Percentiles rank a stretch among this genome's conserved stretches.
Conservation (phyloP, 1,140 invertebrate genomes). For the Zaprionus ghesquierei region DNA sequence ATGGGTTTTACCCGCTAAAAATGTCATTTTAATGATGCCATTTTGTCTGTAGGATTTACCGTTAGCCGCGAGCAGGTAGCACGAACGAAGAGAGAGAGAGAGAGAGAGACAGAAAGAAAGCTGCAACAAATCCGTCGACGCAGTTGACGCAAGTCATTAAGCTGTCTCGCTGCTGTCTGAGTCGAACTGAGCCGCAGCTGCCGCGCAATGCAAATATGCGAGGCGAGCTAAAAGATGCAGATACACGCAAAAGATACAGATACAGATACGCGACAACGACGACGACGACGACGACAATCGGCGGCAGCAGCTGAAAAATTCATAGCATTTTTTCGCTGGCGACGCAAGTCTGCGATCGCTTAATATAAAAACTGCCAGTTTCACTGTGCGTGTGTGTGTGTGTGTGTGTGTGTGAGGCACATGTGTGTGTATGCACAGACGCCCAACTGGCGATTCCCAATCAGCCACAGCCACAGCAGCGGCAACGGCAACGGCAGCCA, state of each 20-base stretch:
- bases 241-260: constrained; percentile 14
- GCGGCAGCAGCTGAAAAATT: constrained; percentile 52
- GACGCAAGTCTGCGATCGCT: constrained; percentile 70
- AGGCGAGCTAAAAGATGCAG: not conserved
- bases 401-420: constrained; percentile 33
- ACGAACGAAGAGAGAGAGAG: too few species aligned
- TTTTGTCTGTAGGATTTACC: constrained; percentile 37
- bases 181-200: constrained; percentile 10
- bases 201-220: constrained; percentile 49
- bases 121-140: constrained; percentile 38
- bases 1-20: constrained; percentile 75
- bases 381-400: not conserved
- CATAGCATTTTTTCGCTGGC: constrained; percentile 73
- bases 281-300: too few species aligned
- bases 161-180: constrained; percentile 70
- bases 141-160: constrained; percentile 72
- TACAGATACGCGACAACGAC: constrained; percentile 14
- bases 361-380: constrained; percentile 24
- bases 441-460: constrained; percentile 81
- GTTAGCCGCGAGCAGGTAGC: not conserved
- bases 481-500: constrained; percentile 33
- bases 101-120: constrained; percentile 10
- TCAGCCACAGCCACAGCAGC: constrained; percentile 50
- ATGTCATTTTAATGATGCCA: constrained; percentile 68
- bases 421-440: constrained; percentile 46